phyloP scores from a whole-genome alignment of 2,888 invertebrate species.

The Caenorhabditis sp. region DNA sequence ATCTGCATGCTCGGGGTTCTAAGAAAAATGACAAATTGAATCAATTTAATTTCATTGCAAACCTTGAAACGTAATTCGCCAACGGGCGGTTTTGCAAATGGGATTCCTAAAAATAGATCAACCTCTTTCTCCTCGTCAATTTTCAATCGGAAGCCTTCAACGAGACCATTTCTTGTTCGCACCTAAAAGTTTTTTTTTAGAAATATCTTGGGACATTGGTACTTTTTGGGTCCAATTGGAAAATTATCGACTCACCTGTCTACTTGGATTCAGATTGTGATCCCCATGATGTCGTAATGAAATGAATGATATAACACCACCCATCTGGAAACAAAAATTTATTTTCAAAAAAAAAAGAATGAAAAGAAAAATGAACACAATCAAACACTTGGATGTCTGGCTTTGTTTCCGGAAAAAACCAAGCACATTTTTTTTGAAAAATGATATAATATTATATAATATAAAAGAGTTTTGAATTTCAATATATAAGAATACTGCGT shows the following conservation, averaged over 20 bases:
- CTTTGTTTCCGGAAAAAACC: neutral
- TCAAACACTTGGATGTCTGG: no score
- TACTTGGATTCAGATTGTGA: conserved; percentile 33
- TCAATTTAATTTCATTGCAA: neutral
- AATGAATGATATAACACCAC: conserved; percentile 55
- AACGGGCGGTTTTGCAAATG: conserved; percentile 65
- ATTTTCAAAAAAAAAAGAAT: neutral
- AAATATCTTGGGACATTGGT: neutral
- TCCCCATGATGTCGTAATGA: conserved; percentile 42
- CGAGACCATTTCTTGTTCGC: conserved; percentile 47
- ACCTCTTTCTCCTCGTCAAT: conserved; percentile 49
- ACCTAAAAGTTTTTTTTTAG: conserved; percentile 28
- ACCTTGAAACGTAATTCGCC: conserved; percentile 63
- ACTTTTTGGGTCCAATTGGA: neutral
- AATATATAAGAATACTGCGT: neutral
- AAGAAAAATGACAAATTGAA: neutral
- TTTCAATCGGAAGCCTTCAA: conserved; percentile 50
- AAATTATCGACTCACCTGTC: conserved; percentile 21
- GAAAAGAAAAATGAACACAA: neutral
- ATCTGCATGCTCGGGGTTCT: conserved; percentile 57
- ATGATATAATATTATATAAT: neutral
- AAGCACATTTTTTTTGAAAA: neutral
- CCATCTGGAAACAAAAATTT: conserved; percentile 43
- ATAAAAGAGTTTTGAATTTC: neutral
- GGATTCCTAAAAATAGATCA: conserved; percentile 61